Conservation (phyloP, 2,888 invertebrate genomes). For the Phengaris alcon region DNA sequence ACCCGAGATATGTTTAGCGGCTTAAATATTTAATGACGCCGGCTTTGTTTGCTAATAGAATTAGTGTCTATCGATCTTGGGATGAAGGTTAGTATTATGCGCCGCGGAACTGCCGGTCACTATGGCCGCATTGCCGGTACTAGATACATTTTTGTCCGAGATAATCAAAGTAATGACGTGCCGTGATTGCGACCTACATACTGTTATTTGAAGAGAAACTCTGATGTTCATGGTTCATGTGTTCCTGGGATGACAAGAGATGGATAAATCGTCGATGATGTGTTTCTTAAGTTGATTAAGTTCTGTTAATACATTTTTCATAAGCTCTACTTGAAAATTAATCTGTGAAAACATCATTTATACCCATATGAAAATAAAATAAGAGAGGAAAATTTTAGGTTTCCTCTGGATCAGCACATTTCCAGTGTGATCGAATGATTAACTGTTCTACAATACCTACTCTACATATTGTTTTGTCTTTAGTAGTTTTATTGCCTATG, state of each 20-base stretch:
- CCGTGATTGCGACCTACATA: conserved; percentile 58
- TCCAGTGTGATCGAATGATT: too few relatives aligned
- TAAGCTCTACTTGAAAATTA: background rate
- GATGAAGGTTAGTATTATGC: conserved; percentile 33
- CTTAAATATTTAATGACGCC: conserved; percentile 22
- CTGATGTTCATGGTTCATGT: conserved; percentile 50
- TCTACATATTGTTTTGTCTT: too few relatives aligned
- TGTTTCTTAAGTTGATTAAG: conserved; percentile 26
- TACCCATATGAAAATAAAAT: too few relatives aligned
- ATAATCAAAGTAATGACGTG: conserved; percentile 57
- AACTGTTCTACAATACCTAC: too few relatives aligned
- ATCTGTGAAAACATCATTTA: too few relatives aligned
- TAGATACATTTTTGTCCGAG: conserved; percentile 47
- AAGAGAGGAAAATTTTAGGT: too few relatives aligned
- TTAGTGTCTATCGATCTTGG: conserved; percentile 28
- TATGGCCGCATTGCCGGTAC: conserved; percentile 35
- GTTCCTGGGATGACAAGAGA: conserved; percentile 26
- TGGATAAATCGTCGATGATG: conserved; percentile 52
- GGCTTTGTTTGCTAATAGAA: conserved; percentile 7
- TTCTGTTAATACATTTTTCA: background rate
- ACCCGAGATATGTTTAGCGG: conserved; percentile 2
- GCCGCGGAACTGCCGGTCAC: conserved; percentile 25
- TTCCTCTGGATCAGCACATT: too few relatives aligned
- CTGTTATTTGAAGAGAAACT: conserved; percentile 57
- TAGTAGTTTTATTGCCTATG: too few relatives aligned